Evolutionary conservation across 2,797 vertebrate genomes (phyloP), one percentile per base, ranked within the genome.

Genomic region (Myotis pilosus): DNA sequence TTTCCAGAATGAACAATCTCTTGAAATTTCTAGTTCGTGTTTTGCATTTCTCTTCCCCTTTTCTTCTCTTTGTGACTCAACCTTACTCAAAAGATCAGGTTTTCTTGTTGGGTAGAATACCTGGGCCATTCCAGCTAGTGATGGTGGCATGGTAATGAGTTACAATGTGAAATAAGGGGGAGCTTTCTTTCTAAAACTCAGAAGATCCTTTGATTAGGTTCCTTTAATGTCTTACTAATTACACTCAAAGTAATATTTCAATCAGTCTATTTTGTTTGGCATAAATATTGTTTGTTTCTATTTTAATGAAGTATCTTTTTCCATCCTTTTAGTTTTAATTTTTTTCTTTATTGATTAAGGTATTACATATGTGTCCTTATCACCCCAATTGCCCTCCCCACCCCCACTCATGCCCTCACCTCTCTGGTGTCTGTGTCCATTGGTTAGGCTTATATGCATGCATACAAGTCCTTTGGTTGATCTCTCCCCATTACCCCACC

Each of bases 151-250:
- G 41, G 76, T 82, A 83, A 83, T 69, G 53, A 72, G 62, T 72
- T 80, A n/a, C 9, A 85, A 53, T 85, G 16, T 90, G 36, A 51
- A 57, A 72, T 33, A 71, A 17, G 11, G 13, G 47, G 36, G 19
- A 91, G 3, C 11, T 93, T 90, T 72, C 64, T 86, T 80, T 80
- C 74, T 62, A 72, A 74, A 86, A 86, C 55, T 55, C 25, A 53
- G 38, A 71, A 71, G 16, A 55, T 90, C 62, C 41, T 86, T 94
- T 91, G 41, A 93, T 69, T 30, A 79, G 5, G 19, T 60, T 60
- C 57, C 57, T 89, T 93, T 90, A 23, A 87, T 96, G n/a, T 87
- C 23, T 94, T 89, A 74, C 41, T 94, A 92, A 87, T 93, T 93
- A 62, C 6, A 68, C 33, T 78, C 69, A 64, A 92, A 89, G 23